Percentiles rank a stretch among this genome's conserved stretches.
These are phyloP conservation scores for Pachyramphus minor DNA, from an alignment of 2,113 vertebrate species.

Conservation along the genomic window DNA sequence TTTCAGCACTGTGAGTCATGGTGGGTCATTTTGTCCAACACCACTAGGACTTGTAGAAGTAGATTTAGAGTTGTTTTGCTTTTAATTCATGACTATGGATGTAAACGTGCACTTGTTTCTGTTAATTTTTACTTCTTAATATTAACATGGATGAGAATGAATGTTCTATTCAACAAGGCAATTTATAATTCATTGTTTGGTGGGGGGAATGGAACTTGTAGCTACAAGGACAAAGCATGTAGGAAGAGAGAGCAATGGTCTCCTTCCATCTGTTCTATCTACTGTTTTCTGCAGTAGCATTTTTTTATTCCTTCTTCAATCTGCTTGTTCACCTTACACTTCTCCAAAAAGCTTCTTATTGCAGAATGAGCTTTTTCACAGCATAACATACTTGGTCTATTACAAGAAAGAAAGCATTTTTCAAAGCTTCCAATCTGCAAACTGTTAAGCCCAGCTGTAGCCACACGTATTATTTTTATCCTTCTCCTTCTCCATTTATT, in stretches of 20 bases:
- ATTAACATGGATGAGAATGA: not conserved
- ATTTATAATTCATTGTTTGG: not conserved
- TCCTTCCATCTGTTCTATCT: not conserved
- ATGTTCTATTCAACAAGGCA: not conserved
- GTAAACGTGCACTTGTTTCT: not conserved
- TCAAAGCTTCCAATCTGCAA: not conserved
- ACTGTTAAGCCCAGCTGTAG: not conserved
- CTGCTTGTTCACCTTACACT: not conserved
- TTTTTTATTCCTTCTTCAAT: not conserved
- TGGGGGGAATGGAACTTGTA: not conserved
- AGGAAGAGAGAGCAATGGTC: not conserved
- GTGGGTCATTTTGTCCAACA: not conserved
- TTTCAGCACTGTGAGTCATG: not conserved
- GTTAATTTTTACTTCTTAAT: not conserved
- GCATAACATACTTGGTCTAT: not conserved
- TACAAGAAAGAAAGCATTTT: not conserved
- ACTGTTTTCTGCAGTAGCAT: not conserved
- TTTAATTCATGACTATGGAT: not conserved
- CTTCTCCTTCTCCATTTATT: not conserved
- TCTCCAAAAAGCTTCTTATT: not conserved
- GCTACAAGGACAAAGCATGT: not conserved
- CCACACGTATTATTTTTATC: not conserved
- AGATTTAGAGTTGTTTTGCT: not conserved
- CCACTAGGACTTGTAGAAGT: not conserved
- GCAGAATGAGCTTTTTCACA: not conserved